These are phyloP conservation scores for Sprattus sprattus DNA, from an alignment of 2,113 vertebrate genomes.

Conservation along the genomic window DNA sequence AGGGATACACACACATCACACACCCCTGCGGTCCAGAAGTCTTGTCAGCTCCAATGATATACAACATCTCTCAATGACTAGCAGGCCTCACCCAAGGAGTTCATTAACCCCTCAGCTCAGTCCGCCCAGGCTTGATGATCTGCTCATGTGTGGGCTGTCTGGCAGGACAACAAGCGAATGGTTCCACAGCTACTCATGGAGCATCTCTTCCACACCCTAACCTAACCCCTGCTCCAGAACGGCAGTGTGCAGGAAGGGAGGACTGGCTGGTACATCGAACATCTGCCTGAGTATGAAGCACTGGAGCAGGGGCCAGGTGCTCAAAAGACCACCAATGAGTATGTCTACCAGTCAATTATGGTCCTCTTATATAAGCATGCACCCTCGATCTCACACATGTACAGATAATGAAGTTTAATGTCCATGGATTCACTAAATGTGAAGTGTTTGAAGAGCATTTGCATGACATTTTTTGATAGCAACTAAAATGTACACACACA, in stretches of 20 bases:
- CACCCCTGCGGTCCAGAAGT: background rate
- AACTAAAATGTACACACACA: background rate
- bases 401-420: no score
- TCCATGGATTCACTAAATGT: background rate
- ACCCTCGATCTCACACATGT: background rate
- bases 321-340: no score
- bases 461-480: background rate
- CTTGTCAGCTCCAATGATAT: background rate
- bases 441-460: background rate
- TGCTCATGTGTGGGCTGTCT: constrained; percentile 2
- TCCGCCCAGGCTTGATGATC: background rate
- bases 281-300: background rate
- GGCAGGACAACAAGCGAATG: background rate
- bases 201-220: background rate
- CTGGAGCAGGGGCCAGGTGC: background rate
- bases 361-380: background rate
- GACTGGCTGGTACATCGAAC: background rate
- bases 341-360: no score
- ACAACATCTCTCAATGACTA: background rate
- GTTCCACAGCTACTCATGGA: background rate
- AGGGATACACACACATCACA: background rate
- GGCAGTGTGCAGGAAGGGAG: background rate
- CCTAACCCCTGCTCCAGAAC: background rate
- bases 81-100: background rate
- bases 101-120: background rate